These are phyloP conservation scores for Ophioderma brevispina DNA, from an alignment of 35 echinoderm and acorn worm genomes.

Conservation along the genomic window DNA sequence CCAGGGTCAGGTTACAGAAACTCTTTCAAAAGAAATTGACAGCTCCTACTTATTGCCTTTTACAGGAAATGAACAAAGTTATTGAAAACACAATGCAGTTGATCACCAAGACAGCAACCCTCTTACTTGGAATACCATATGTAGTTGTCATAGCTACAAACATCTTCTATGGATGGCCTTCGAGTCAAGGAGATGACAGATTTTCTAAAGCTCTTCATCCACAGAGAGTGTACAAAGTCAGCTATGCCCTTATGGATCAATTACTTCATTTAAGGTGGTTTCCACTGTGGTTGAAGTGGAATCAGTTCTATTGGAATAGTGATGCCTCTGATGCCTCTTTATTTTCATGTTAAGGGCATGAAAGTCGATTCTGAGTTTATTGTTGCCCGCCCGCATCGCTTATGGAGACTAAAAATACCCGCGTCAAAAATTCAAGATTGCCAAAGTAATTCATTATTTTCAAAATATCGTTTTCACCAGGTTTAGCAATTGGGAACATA, in stretches of 20 bases:
- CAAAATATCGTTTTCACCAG: too few species aligned
- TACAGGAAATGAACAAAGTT: neutral
- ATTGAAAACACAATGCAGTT: neutral
- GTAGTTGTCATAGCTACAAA: conserved; percentile 39
- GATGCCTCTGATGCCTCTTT: too few species aligned
- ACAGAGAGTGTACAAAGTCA: conserved; percentile 52
- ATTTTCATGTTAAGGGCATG: too few species aligned
- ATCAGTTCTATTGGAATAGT: conserved; percentile 15
- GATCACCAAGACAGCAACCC: neutral
- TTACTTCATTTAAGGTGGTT: conserved; percentile 22
- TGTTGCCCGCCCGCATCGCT: too few species aligned
- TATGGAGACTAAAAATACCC: too few species aligned
- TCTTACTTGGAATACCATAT: conserved; percentile 65
- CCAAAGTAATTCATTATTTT: too few species aligned
- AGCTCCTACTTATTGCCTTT: too few species aligned
- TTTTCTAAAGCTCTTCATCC: conserved; percentile 51
- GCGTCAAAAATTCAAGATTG: too few species aligned
- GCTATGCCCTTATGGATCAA: conserved; percentile 51
- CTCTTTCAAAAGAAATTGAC: too few species aligned
- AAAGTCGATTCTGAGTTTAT: too few species aligned
- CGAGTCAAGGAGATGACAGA: conserved; percentile 26
- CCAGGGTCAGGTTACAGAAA: too few species aligned
- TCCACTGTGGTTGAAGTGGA: conserved; percentile 46
- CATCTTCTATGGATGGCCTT: conserved; percentile 47
- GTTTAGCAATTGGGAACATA: too few species aligned